phyloP scores from a whole-genome alignment of 2,888 invertebrate species.

The Pollenia griseotomentosa region DNA sequence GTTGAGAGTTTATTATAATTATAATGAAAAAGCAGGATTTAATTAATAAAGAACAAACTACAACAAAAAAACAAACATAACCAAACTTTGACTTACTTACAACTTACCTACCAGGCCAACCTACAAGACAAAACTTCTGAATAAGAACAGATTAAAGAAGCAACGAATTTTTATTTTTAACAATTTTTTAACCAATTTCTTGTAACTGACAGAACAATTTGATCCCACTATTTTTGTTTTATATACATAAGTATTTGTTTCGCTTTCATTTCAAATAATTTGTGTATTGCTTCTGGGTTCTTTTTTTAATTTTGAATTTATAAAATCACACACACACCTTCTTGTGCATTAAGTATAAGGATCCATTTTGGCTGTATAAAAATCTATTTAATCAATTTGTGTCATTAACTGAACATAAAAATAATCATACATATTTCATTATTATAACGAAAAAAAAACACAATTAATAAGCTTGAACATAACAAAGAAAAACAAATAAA shows the following conservation, averaged over 20 bases:
- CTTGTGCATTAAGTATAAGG: conserved; percentile 46
- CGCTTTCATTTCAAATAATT: conserved; percentile 19
- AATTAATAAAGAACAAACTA: conserved; percentile 39
- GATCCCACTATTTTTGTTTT: conserved; percentile 17
- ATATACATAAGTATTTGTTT: conserved; percentile 35
- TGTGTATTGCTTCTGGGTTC: conserved; percentile 29
- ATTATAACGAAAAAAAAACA: conserved; percentile 45
- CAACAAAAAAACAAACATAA: conserved; percentile 27
- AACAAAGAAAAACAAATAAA: conserved; percentile 9
- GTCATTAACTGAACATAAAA: conserved; percentile 55
- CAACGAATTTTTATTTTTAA: conserved; percentile 67
- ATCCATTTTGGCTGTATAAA: conserved; percentile 39
- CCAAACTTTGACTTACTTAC: conserved; percentile 43
- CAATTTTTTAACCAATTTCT: conserved; percentile 13
- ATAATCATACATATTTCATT: conserved; percentile 34
- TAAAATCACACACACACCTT: conserved; percentile 2
- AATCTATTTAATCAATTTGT: conserved; percentile 44
- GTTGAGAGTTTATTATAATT: conserved; percentile 62
- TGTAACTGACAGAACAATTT: conserved; percentile 27
- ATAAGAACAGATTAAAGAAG: conserved; percentile 48
- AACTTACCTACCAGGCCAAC: background rate
- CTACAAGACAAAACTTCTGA: conserved; percentile 26
- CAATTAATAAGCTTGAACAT: conserved; percentile 26
- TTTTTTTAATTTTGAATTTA: conserved; percentile 35
- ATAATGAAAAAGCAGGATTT: conserved; percentile 36